Conservation (phyloP, 2,797 vertebrate species). For the Staurois parvus region DNA sequence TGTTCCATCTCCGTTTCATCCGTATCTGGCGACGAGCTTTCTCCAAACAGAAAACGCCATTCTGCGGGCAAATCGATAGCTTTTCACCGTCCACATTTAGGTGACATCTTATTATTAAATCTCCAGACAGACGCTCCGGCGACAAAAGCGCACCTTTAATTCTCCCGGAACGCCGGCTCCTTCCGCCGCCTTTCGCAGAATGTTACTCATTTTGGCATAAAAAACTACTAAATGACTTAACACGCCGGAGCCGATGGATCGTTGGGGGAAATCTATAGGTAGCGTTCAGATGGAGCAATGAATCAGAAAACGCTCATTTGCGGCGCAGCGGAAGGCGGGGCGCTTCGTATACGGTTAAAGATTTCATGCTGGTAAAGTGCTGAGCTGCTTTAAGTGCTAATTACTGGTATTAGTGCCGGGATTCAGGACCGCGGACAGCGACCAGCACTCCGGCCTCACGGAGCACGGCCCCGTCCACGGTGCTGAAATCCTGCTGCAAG, state of each 20-base stretch:
- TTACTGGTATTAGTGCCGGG: not conserved
- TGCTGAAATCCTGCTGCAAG: not conserved
- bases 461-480: not conserved
- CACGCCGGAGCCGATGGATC: not conserved
- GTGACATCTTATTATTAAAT: too few species aligned
- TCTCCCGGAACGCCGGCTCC: too few species aligned
- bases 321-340: not conserved
- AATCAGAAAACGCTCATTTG: not conserved
- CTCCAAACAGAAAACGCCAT: too few species aligned
- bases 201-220: not conserved
- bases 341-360: not conserved
- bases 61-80: too few species aligned
- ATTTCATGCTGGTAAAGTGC: conserved; percentile 1
- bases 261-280: not conserved
- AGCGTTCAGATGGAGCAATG: not conserved
- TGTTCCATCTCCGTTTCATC: too few species aligned
- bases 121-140: too few species aligned
- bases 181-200: not conserved
- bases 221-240: not conserved
- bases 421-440: conserved; percentile 28
- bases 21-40: too few species aligned
- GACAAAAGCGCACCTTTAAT: too few species aligned
- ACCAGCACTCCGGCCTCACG: not conserved
- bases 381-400: conserved; percentile 8
- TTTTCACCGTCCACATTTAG: too few species aligned